A percentile compares a stretch with the other conserved stretches of the same genome.
phyloP scores from a whole-genome alignment of 2,888 invertebrate genomes.

The Megalurothrips usitatus region DNA sequence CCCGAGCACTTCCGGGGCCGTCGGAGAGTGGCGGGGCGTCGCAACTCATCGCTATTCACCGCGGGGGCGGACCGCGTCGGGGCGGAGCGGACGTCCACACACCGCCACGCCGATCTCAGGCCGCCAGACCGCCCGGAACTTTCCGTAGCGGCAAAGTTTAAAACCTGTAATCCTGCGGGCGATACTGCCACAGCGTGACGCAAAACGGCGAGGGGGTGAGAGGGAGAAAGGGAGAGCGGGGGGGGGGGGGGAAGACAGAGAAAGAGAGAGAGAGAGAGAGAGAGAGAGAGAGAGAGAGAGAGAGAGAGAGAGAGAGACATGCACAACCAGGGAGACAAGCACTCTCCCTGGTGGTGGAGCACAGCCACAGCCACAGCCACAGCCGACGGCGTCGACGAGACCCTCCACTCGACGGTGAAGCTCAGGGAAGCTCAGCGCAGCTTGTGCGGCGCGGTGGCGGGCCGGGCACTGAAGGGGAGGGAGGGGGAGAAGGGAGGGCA shows the following conservation, averaged over 20 bases:
- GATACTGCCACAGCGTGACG: not conserved
- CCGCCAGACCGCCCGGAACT: not conserved
- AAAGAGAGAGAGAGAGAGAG: too few species aligned
- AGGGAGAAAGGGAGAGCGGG: not conserved
- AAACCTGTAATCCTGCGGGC: constrained; percentile 3
- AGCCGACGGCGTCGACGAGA: not conserved
- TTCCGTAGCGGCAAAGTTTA: not conserved
- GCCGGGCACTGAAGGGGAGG: too few species aligned
- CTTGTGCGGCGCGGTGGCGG: not conserved
- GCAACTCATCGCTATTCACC: too few species aligned
- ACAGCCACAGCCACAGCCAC: too few species aligned
- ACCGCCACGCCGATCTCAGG: not conserved
- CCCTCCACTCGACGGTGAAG: not conserved
- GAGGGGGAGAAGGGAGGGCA: not conserved
- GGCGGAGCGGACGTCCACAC: not conserved
- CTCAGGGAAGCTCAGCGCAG: not conserved
- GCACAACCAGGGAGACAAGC: too few species aligned
- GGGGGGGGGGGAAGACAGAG: not conserved
- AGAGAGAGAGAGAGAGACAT: too few species aligned
- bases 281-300: too few species aligned
- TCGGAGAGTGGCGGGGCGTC: too few species aligned
- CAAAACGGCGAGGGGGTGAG: not conserved
- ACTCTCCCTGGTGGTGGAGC: too few species aligned
- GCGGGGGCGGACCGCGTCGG: too few species aligned
- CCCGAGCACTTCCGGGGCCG: too few species aligned